Evolutionary conservation across 2,113 vertebrate genomes (phyloP).

Genomic region (Plecturocebus donacophilus): DNA sequence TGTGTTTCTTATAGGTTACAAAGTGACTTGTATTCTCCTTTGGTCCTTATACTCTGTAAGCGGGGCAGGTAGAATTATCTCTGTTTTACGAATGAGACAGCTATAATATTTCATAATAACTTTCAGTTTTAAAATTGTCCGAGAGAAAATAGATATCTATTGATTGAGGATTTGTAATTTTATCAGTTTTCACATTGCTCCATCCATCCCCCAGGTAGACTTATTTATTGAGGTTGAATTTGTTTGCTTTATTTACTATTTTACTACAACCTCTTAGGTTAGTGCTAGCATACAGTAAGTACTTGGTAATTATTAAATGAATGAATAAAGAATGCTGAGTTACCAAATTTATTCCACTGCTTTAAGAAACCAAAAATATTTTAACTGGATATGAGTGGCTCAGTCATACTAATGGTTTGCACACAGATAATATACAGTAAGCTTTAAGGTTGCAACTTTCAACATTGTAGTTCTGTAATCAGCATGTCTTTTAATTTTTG

Average conservation of each 20-base stretch:
- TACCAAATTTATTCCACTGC: neutral
- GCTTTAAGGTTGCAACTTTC: neutral
- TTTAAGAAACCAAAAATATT: neutral
- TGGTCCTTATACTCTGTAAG: neutral
- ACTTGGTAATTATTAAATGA: neutral
- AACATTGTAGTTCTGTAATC: neutral
- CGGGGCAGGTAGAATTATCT: neutral
- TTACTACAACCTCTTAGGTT: neutral
- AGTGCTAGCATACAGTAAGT: neutral
- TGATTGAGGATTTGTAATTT: neutral
- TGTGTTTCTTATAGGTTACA: neutral
- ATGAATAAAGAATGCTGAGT: neutral
- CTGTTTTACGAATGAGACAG: neutral
- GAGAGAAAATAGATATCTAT: neutral
- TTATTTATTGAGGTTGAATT: neutral
- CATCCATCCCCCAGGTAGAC: neutral
- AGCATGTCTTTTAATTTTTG: neutral
- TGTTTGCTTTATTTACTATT: neutral
- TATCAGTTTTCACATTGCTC: neutral
- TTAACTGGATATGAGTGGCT: neutral
- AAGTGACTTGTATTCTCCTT: neutral
- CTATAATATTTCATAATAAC: neutral
- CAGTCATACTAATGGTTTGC: neutral
- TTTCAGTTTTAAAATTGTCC: neutral
- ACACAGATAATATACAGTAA: neutral